A percentile compares a stretch with the other conserved stretches of the same genome.
Conservation (phyloP, 2,797 vertebrate species). For the Manis crassicaudata region DNA sequence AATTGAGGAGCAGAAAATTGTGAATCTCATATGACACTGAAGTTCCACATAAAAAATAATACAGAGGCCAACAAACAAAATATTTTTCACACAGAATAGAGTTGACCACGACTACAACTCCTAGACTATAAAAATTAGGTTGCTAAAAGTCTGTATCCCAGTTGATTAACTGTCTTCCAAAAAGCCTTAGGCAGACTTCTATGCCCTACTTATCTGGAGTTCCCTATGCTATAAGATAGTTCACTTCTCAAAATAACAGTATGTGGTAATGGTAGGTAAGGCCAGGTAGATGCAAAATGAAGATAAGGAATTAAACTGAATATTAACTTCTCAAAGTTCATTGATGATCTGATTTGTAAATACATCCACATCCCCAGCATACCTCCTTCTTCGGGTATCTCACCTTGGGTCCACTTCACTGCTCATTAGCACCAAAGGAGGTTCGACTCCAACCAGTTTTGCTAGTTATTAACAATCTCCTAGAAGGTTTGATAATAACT, state of each 20-base stretch:
- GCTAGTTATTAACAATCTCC: slow-evolving; percentile 18
- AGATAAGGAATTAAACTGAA: not conserved
- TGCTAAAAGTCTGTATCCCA: not conserved
- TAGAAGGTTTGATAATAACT: slow-evolving; percentile 26
- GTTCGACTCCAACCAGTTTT: slow-evolving; percentile 10
- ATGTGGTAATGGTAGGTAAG: not conserved
- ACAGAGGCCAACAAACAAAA: not conserved
- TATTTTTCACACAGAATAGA: not conserved
- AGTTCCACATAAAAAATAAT: not conserved
- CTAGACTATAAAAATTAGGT: not conserved
- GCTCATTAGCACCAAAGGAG: slow-evolving; percentile 33
- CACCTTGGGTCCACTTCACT: not conserved
- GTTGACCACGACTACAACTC: not conserved
- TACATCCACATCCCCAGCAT: not conserved
- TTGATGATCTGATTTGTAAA: slow-evolving; percentile 10
- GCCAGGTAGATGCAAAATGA: not conserved
- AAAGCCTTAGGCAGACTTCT: not conserved
- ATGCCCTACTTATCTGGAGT: not conserved
- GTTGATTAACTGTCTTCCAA: not conserved
- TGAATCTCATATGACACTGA: not conserved
- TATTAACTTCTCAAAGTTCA: not conserved
- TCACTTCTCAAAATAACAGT: not conserved
- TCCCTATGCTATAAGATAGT: not conserved
- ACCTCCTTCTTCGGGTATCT: not conserved
- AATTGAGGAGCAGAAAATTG: slow-evolving; percentile 1